Conservation (phyloP, 2,888 invertebrate genomes). For the Cryptus viduatorius region DNA sequence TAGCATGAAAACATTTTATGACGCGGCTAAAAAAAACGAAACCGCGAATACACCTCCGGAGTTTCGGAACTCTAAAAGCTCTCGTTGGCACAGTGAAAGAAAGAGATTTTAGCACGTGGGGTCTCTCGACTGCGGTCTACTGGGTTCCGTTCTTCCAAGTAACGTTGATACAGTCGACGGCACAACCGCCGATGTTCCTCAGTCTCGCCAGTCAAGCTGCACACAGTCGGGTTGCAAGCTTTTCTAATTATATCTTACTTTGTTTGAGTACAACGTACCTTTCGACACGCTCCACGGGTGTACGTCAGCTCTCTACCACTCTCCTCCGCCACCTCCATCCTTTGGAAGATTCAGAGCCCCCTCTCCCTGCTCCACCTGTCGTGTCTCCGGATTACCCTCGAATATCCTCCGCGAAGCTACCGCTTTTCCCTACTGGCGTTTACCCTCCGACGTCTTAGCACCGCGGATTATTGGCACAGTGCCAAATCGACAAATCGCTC, state of each 20-base stretch:
- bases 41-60: not conserved
- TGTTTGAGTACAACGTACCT: constrained; percentile 85
- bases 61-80: not conserved
- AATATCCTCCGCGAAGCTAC: constrained; percentile 9
- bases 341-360: constrained; percentile 54
- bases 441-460: constrained; percentile 66
- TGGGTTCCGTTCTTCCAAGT: constrained; percentile 11
- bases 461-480: constrained; percentile 75
- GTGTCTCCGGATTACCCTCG: constrained; percentile 61
- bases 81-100: constrained; percentile 3
- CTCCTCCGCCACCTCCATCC: constrained; percentile 67
- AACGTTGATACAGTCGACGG: constrained; percentile 29
- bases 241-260: constrained; percentile 84
- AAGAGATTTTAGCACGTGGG: constrained; percentile 75
- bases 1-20: too few species aligned
- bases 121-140: constrained; percentile 58
- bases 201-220: constrained; percentile 59
- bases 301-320: constrained; percentile 72
- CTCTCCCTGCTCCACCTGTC: constrained; percentile 65
- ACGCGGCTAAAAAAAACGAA: too few species aligned
- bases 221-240: constrained; percentile 56
- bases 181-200: constrained; percentile 23
- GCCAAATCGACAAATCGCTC: constrained; percentile 80
- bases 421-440: constrained; percentile 45
- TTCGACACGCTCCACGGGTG: constrained; percentile 77